Conservation (phyloP, 2,113 vertebrate species). For the Petroica traversi region DNA sequence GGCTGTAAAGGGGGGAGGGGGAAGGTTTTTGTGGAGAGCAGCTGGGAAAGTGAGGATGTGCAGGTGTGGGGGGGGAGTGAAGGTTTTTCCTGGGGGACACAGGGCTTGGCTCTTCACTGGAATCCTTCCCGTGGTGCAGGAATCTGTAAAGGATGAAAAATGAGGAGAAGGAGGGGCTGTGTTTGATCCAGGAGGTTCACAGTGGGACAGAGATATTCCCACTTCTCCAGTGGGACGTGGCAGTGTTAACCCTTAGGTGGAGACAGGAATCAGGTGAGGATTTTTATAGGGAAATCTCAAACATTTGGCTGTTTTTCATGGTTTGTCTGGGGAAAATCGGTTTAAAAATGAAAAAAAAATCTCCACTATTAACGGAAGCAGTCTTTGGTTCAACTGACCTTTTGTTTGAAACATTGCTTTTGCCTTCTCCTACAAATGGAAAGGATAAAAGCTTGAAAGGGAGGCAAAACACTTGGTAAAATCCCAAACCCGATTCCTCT, state of each 20-base stretch:
- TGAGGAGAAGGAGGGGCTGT: background rate
- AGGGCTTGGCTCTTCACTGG: background rate
- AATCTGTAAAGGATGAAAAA: background rate
- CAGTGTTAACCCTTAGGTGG: rapidly evolving
- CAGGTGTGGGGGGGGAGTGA: rapidly evolving
- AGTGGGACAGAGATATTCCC: background rate
- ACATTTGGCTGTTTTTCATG: rapidly evolving
- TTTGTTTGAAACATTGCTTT: background rate
- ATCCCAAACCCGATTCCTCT: rapidly evolving
- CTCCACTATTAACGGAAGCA: background rate
- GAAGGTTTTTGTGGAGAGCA: background rate
- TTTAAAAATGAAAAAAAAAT: rapidly evolving
- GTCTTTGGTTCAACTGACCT: background rate
- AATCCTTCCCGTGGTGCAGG: rapidly evolving
- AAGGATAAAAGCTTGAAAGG: background rate
- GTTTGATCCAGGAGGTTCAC: background rate
- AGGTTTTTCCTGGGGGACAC: rapidly evolving
- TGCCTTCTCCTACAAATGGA: background rate
- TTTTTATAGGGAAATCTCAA: background rate
- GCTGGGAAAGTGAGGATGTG: background rate
- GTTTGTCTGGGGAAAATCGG: background rate
- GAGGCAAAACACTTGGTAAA: background rate
- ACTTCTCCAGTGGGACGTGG: rapidly evolving
- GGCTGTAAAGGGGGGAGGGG: conserved; percentile 16
- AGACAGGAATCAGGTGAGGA: background rate